Evolutionary conservation across 2,113 vertebrate species (phyloP), one percentile per base, ranked within the genome.

Genomic region (Colius striatus): DNA sequence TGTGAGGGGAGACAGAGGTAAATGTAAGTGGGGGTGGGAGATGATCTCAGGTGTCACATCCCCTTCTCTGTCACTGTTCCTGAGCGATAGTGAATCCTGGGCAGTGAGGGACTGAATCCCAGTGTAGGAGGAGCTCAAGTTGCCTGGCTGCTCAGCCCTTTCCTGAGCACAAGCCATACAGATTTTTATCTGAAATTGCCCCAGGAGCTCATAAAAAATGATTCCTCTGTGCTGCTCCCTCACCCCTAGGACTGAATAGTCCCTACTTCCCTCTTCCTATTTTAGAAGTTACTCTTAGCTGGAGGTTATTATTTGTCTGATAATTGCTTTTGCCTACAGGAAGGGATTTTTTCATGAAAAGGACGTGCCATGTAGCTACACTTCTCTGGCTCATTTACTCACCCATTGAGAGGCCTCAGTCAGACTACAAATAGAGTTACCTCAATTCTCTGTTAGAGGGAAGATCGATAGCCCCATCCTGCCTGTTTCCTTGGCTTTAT

Each of bases 301-400:
- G 74, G 58, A 13, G 88, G 63, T 53, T 91, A 36, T 95, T 89
- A 73, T 96, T 91, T 72, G 23, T 30, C 90, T 43, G 36, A 21
- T 91, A 71, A 92, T 94, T 92, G 92, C 76, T 75, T 84, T 76
- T 75, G 71, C 83, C 90, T 76, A 62, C 87, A 94, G 92, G 90
- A 96, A 94, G 81, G 55, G 78, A 16, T 78, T 92, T 78, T 78
- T 66, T 83, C 90, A 22, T 5, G 50, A 34, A 19, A 54, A 80
- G 58, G 78, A 75, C 9, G 3, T 91, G 81, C 89, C 43, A 2
- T 45, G 75, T 45, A 58, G 88, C 90, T 66, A 19, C 61, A 11
- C 72, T 94, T 73, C 70, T 79, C 72, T 80, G 50, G n/a, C 51
- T 78, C 71, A 11, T 70, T 89, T 55, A 74, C 57, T 78, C 36